phyloP scores from a whole-genome alignment of 2,797 vertebrate species.

The Siniperca undulata region DNA sequence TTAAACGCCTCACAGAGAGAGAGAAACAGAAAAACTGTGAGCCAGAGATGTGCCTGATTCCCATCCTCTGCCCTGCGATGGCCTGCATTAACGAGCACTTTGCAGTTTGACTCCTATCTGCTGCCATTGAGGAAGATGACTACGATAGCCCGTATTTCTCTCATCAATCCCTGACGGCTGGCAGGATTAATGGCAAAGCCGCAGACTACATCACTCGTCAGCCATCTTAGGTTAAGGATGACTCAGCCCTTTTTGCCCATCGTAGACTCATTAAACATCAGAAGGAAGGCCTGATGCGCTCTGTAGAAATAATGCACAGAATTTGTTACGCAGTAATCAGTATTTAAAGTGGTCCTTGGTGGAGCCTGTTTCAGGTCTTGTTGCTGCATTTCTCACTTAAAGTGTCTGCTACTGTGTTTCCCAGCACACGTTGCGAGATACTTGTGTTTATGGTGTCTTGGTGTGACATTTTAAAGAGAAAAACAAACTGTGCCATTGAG shows the following conservation, averaged over 20 bases:
- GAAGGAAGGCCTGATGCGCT: conserved; percentile 49
- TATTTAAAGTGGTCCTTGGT: conserved; percentile 24
- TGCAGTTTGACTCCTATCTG: conserved; percentile 55
- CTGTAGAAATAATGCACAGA: conserved; percentile 48
- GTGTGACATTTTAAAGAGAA: conserved; percentile 47
- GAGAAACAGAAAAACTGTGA: conserved; percentile 32
- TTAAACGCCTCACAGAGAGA: conserved; percentile 50
- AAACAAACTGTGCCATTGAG: conserved; percentile 48
- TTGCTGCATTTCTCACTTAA: conserved; percentile 16
- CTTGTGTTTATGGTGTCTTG: conserved; percentile 40
- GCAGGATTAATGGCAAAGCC: conserved; percentile 61
- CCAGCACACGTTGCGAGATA: conserved; percentile 15
- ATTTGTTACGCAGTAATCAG: conserved; percentile 45
- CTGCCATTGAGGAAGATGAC: conserved; percentile 53
- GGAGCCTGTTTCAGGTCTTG: conserved; percentile 20
- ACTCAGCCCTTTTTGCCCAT: conserved; percentile 65
- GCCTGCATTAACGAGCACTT: conserved; percentile 59
- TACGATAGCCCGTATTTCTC: conserved; percentile 60
- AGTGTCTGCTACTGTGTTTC: conserved; percentile 2
- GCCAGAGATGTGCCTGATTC: conserved; percentile 47
- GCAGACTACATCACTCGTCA: conserved; percentile 43
- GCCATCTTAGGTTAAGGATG: conserved; percentile 62
- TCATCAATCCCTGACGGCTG: conserved; percentile 55
- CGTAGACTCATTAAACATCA: conserved; percentile 66
- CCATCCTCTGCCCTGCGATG: conserved; percentile 20